Percentiles rank a stretch among this genome's conserved stretches.
phyloP scores from a whole-genome alignment of 1,140 invertebrate species.

The Stenopsyche tienmushanensis region DNA sequence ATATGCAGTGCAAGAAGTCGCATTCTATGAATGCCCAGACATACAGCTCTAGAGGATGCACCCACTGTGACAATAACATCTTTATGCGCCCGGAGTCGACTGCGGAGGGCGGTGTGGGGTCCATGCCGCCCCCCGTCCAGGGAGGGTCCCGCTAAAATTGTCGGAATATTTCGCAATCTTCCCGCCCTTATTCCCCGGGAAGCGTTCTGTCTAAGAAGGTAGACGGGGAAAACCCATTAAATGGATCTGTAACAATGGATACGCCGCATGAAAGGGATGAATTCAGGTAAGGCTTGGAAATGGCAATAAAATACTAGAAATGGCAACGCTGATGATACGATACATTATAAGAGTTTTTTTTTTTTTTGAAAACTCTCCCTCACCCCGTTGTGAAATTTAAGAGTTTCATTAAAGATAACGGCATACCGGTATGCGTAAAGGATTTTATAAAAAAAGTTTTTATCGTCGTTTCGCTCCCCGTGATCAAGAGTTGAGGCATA shows the following conservation, averaged over 20 bases:
- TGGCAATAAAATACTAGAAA: slow-evolving; percentile 28
- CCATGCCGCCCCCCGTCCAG: not conserved
- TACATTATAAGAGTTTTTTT: slow-evolving; percentile 23
- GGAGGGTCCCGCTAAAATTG: slow-evolving; percentile 14
- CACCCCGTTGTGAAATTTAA: slow-evolving; percentile 20
- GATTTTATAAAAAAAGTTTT: not conserved
- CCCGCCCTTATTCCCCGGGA: slow-evolving; percentile 1
- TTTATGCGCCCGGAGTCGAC: too few relatives aligned
- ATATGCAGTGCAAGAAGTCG: slow-evolving; percentile 20
- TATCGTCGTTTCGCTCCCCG: not conserved
- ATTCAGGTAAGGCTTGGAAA: slow-evolving; percentile 17
- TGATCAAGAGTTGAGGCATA: not conserved
- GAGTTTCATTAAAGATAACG: slow-evolving; percentile 31
- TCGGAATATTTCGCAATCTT: slow-evolving; percentile 32
- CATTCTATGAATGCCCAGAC: slow-evolving; percentile 32
- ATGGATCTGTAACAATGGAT: slow-evolving; percentile 28
- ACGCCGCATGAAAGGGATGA: slow-evolving; percentile 16
- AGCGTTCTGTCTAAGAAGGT: not conserved
- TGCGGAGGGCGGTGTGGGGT: not conserved
- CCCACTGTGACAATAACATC: slow-evolving; percentile 36
- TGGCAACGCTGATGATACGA: slow-evolving; percentile 23
- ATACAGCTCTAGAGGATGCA: slow-evolving; percentile 11
- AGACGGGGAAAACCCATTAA: slow-evolving; percentile 21
- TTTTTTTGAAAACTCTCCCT: not conserved
- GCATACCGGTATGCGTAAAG: slow-evolving; percentile 13